A percentile compares a stretch with the other conserved stretches of the same genome.
These are phyloP conservation scores for Spinibarbus caldwelli DNA, from an alignment of 2,797 vertebrate genomes.

Conservation along the genomic window DNA sequence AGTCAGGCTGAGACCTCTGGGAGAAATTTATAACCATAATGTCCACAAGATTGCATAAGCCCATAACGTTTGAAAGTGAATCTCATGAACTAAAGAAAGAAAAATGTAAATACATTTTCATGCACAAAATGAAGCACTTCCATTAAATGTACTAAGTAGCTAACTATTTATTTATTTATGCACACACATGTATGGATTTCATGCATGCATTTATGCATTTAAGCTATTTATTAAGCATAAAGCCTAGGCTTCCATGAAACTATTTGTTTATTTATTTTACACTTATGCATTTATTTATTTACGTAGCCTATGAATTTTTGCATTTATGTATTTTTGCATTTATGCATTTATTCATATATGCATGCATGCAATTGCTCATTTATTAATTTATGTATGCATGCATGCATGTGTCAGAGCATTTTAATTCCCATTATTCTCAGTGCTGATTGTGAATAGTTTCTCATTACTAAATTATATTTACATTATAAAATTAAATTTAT, in stretches of 20 bases:
- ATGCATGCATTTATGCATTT: not conserved
- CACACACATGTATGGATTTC: not conserved
- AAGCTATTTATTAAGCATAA: not conserved
- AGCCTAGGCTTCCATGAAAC: not conserved
- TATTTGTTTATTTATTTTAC: not conserved
- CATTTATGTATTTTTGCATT: not conserved
- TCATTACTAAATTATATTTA: not conserved
- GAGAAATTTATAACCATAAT: conserved; percentile 16
- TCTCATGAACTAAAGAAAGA: not conserved
- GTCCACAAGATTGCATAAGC: not conserved
- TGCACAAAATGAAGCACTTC: not conserved
- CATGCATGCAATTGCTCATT: not conserved
- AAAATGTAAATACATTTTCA: not conserved
- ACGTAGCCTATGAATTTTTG: not conserved
- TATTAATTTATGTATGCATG: not conserved
- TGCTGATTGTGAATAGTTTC: not conserved
- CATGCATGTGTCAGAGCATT: not conserved
- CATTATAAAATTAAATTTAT: not conserved
- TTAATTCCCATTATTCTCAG: not conserved
- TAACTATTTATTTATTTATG: not conserved
- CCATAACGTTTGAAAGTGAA: not conserved
- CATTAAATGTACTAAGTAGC: not conserved
- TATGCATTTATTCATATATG: not conserved
- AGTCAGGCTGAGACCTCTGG: not conserved
- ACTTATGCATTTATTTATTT: not conserved